A percentile compares a stretch with the other conserved stretches of the same genome.
Conservation (phyloP, 2,113 vertebrate species). For the Pipra filicauda region DNA sequence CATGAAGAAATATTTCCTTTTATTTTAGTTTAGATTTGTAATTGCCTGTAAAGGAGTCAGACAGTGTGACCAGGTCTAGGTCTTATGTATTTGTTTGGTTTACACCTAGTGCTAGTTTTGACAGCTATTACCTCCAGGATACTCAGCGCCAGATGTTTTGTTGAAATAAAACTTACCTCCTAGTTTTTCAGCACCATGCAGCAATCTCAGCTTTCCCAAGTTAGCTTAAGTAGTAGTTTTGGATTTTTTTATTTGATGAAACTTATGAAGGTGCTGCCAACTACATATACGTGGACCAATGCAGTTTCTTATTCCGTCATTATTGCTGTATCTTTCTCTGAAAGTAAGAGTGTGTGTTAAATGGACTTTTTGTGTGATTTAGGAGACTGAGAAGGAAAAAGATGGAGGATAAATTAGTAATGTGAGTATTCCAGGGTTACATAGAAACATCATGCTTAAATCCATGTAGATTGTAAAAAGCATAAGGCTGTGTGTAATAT, state of each 20-base stretch:
- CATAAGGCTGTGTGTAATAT: neutral
- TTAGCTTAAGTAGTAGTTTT: neutral
- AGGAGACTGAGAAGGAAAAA: neutral
- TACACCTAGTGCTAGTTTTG: neutral
- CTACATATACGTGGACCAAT: neutral
- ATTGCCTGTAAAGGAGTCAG: neutral
- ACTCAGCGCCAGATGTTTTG: neutral
- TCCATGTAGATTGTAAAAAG: neutral
- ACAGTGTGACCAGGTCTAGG: neutral
- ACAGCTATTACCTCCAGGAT: neutral
- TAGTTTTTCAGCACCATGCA: neutral
- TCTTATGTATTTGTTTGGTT: neutral
- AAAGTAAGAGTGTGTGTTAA: neutral
- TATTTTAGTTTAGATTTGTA: neutral
- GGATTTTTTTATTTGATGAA: neutral
- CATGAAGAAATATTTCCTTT: neutral
- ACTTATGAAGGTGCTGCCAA: neutral
- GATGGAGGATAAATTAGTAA: neutral
- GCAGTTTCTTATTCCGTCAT: neutral
- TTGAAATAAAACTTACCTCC: neutral
- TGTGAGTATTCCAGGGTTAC: neutral
- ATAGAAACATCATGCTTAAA: neutral
- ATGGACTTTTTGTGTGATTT: neutral
- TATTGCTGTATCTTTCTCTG: neutral
- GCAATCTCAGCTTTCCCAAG: neutral